Base-by-base conservation (phyloP, 2,888 invertebrate species). In the Yponomeuta plumbellus region DNA sequence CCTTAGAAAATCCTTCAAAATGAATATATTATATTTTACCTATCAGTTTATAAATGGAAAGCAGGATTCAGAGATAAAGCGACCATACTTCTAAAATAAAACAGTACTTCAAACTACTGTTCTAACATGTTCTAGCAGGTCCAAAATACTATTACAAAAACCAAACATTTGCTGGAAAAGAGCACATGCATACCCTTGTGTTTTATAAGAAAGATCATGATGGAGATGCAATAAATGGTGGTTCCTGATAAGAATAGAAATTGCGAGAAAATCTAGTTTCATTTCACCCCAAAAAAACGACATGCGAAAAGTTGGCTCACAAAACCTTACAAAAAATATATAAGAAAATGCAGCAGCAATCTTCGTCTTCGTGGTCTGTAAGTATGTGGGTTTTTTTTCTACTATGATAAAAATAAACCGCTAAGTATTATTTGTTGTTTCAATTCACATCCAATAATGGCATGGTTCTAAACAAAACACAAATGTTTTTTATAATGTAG, bases 281-380 rank as follows among this genome's bases (percentile, higher is more conserved):
- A 57, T 5, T 5, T 56, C 20, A 20, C 4, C 57, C n/a, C 20
- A 57, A 20, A 57, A 20, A 57, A 57, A n/a, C 10, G n/a, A 57
- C 57, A 59, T 22, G 59, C 22, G 21, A 59, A 23, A 59, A 13
- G 44, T 52, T 52, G 44, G 44, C 44, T 52, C 44, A 52, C 44
- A 3, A 52, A 52, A 52, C 44, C 17, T 17, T 52, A 52, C 17
- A 5, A 52, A 52, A 52, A 17, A 52, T 3, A 52, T 44, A 44
- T 13, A 44, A 4, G 23, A 21, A 59, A 20, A 59, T 59, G 20
- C 59, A 20, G 21, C 21, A 57, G 57, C 23, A 21, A 59, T 23
- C 23, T 52, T 52, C 44, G 17, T 17, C 17, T 52, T 3, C 13
- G 17, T 4, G 17, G 5, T 13, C 3, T 52, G 44, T 52, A 52